phyloP scores from a whole-genome alignment of 2,113 vertebrate genomes.

The Miniopterus natalensis region DNA sequence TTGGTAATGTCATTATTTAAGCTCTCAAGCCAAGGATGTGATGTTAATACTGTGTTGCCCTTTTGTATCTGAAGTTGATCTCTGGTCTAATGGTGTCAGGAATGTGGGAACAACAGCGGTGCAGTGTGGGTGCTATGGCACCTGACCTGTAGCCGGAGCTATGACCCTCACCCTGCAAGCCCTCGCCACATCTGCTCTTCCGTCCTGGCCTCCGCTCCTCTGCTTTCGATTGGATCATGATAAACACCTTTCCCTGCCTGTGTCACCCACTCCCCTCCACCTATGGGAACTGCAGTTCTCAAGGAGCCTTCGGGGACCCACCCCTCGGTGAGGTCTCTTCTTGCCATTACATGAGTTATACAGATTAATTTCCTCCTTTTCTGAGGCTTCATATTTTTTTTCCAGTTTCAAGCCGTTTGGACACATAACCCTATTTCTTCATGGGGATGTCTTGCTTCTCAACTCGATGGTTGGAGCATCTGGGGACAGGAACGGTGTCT shows the following conservation, averaged over 20 bases:
- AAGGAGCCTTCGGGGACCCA: neutral
- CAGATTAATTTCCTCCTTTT: neutral
- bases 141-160: neutral
- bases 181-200: fast-evolving
- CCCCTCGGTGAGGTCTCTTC: neutral
- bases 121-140: fast-evolving
- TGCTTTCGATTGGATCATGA: neutral
- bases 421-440: no score
- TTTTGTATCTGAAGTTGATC: fast-evolving
- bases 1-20: no score
- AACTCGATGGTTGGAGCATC: fast-evolving
- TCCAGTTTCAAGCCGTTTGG: neutral
- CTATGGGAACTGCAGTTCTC: neutral
- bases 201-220: neutral
- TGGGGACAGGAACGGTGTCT: neutral
- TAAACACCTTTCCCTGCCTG: fast-evolving
- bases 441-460: neutral
- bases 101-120: fast-evolving
- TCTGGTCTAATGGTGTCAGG: neutral
- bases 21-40: neutral
- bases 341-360: no score
- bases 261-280: fast-evolving
- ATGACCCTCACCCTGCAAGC: no score
- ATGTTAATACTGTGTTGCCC: fast-evolving
- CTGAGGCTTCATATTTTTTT: neutral